These are phyloP conservation scores for Sebastes fasciatus DNA, from an alignment of 2,113 vertebrate species.

Conservation along the genomic window DNA sequence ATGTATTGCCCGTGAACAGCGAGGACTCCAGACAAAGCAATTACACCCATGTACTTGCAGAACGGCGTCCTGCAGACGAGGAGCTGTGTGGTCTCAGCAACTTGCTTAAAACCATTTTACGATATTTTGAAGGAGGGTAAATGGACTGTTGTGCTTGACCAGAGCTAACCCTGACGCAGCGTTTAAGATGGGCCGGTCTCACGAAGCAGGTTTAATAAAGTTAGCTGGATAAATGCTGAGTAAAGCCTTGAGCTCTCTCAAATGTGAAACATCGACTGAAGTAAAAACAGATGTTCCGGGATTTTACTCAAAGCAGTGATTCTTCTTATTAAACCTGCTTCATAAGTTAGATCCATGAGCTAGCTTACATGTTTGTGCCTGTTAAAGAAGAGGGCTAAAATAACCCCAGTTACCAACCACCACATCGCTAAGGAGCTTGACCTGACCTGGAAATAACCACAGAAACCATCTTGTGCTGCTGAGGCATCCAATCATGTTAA, in stretches of 20 bases:
- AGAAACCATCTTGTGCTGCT: slow-evolving; percentile 8
- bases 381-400: neutral
- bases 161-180: slow-evolving; percentile 15
- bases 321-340: slow-evolving; percentile 17
- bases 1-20: slow-evolving; percentile 52
- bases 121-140: slow-evolving; percentile 32
- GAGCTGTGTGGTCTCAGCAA: slow-evolving; percentile 40
- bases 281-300: slow-evolving; percentile 58
- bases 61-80: slow-evolving; percentile 21
- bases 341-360: slow-evolving; percentile 1
- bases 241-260: slow-evolving; percentile 32
- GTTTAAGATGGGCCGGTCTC: slow-evolving; percentile 13
- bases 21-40: slow-evolving; percentile 56
- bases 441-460: neutral
- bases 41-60: slow-evolving; percentile 45
- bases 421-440: neutral
- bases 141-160: slow-evolving; percentile 37
- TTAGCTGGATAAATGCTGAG: slow-evolving; percentile 36
- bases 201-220: slow-evolving; percentile 39
- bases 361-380: neutral
- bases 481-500: neutral
- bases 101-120: slow-evolving; percentile 32
- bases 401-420: slow-evolving; percentile 7
- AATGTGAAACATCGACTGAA: slow-evolving; percentile 39
- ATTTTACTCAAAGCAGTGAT: slow-evolving; percentile 20